Percentiles rank a stretch among this genome's conserved stretches.
Evolutionary conservation across 2,888 invertebrate genomes (phyloP).

Genomic region (Apantesis nais): DNA sequence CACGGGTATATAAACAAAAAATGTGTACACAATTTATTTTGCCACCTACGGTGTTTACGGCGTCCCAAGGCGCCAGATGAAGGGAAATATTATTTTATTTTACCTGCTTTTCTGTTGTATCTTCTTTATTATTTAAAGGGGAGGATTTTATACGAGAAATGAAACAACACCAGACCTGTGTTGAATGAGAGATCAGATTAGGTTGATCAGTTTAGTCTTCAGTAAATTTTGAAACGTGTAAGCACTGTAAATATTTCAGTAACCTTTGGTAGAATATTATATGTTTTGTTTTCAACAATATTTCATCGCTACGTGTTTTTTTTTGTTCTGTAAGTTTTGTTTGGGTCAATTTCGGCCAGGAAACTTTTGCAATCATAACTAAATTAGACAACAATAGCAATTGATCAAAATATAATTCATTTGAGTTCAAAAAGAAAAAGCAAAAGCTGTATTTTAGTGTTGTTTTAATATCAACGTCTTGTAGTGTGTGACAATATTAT

Average conservation of each 20-base stretch:
- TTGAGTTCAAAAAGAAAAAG: not conserved
- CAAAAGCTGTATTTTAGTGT: too few species aligned
- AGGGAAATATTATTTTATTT: conserved; percentile 48
- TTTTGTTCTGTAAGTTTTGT: not conserved
- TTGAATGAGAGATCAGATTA: conserved; percentile 26
- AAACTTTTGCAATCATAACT: not conserved
- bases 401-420: not conserved
- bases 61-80: conserved; percentile 38
- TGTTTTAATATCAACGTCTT: too few species aligned
- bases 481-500: too few species aligned
- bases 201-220: conserved; percentile 21
- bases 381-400: not conserved
- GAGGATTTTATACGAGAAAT: conserved; percentile 20
- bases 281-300: not conserved
- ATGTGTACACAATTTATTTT: conserved; percentile 44
- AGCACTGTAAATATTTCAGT: conserved; percentile 8
- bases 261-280: not conserved
- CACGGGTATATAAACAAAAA: conserved; percentile 27
- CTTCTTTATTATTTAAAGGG: conserved; percentile 46
- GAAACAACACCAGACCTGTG: conserved; percentile 22
- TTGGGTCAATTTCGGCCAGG: not conserved
- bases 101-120: conserved; percentile 41
- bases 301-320: not conserved
- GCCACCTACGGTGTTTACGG: conserved; percentile 48
- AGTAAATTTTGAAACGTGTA: conserved; percentile 16